Evolutionary conservation across 37 sponge, comb jelly and placozoan genomes (phyloP), one percentile per base, ranked within the genome.

Genomic region (Theonella swinhoei): DNA sequence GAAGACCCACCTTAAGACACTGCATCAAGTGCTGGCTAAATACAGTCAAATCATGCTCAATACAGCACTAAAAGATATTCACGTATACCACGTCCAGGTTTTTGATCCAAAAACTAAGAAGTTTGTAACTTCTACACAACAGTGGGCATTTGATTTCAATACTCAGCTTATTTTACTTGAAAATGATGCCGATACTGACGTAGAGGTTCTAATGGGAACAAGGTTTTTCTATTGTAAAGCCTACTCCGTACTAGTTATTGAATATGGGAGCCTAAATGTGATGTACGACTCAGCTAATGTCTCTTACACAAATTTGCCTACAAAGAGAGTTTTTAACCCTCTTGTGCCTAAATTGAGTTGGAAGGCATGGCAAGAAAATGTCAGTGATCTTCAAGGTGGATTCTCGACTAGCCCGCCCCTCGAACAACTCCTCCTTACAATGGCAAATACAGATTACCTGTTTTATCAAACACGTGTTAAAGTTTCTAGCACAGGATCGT

Each of bases 371-470:
- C 26, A 24, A 22, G 79, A 79, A 17, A 39, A 64, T 20, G 67
- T 64, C 0, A 35, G 25, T 5, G 7, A 14, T 3, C 26, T 37
- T 1, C 0, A 1, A 3, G 40, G 24, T 34, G 42, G 1, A 3
- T 39, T 47, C 38, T 19, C 40, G 1, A 35, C 29, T 0, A 14
- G 1, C n/a, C 14, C 60, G 34, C 79, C 86, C 14, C 25, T 78
- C n/a, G 86, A 85, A 29, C 86, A 85, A 58, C 86, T 85, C 8
- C 37, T 23, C 17, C 64, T 85, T 14, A 85, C 86, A 0, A 33
- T 71, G 24, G 86, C 77, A n/a, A 29, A 31, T 2, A 43, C 86
- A 4, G 86, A 85, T 39, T 85, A 78, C 28, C 73, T 85, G 5
- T 85, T 78, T 62, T 85, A 85, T 40, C 42, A 62, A 3, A 85